Conservation (phyloP, 2,113 vertebrate genomes). For the Oxygymnocypris stewartii region DNA sequence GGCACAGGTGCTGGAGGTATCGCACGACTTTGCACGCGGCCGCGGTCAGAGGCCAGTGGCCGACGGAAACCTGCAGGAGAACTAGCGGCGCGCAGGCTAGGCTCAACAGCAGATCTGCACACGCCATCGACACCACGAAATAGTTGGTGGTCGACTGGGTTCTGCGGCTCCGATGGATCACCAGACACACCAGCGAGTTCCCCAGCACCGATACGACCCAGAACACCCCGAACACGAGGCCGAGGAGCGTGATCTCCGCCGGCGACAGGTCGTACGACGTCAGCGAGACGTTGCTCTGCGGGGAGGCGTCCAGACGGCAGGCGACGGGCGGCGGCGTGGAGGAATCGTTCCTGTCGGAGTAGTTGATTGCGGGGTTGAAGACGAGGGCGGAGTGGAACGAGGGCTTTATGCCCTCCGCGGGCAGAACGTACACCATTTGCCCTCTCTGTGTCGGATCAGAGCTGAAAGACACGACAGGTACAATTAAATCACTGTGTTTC, state of each 20-base stretch:
- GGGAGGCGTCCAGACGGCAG: slow-evolving; percentile 45
- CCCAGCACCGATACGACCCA: slow-evolving; percentile 88
- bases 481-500: not conserved
- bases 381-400: slow-evolving; percentile 65
- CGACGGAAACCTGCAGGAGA: slow-evolving; percentile 80
- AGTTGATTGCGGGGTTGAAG: slow-evolving; percentile 71
- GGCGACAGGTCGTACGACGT: slow-evolving; percentile 63
- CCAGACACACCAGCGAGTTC: slow-evolving; percentile 87
- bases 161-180: slow-evolving; percentile 90
- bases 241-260: slow-evolving; percentile 75
- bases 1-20: slow-evolving; percentile 86
- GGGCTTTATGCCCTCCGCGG: slow-evolving; percentile 65
- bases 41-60: slow-evolving; percentile 79
- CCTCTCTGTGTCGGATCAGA: slow-evolving; percentile 44
- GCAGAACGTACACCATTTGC: slow-evolving; percentile 73
- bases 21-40: slow-evolving; percentile 78
- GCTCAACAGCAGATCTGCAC: slow-evolving; percentile 85
- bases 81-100: slow-evolving; percentile 79
- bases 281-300: slow-evolving; percentile 67
- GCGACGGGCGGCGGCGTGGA: slow-evolving; percentile 54
- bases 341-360: slow-evolving; percentile 65
- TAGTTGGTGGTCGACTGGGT: slow-evolving; percentile 93
- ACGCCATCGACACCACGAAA: slow-evolving; percentile 93
- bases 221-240: slow-evolving; percentile 76
- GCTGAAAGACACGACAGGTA: slow-evolving; percentile 43